Evolutionary conservation across 2,888 invertebrate genomes (phyloP).

Genomic region (Dryococelus australis): DNA sequence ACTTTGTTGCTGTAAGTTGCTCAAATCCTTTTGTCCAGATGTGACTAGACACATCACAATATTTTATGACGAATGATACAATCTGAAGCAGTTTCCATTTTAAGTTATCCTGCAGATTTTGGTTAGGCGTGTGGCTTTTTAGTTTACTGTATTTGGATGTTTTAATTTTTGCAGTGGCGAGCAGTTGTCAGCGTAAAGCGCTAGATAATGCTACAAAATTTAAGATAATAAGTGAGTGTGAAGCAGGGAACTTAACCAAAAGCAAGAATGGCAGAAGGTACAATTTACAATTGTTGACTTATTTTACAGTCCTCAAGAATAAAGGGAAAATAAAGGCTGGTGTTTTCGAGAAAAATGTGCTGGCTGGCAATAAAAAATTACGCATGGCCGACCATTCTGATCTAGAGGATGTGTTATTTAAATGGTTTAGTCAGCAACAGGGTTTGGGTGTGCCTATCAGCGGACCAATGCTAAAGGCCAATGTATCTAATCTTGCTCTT

Average conservation of each 20-base stretch:
- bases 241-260: not conserved
- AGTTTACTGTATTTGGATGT: too few species aligned
- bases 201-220: too few species aligned
- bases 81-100: too few species aligned
- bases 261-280: not conserved
- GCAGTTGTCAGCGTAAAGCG: too few species aligned
- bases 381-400: not conserved
- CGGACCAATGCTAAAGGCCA: not conserved
- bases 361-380: not conserved
- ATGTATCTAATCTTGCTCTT: not conserved
- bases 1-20: too few species aligned
- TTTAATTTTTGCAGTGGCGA: too few species aligned
- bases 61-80: too few species aligned
- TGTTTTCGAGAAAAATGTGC: not conserved
- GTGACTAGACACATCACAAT: too few species aligned
- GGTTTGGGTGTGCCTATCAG: not conserved
- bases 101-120: too few species aligned
- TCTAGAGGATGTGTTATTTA: not conserved
- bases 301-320: not conserved
- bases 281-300: too few species aligned
- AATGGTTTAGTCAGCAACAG: not conserved
- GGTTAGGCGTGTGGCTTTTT: too few species aligned
- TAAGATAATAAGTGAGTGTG: not conserved
- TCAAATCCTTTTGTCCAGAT: too few species aligned
- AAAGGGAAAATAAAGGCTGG: not conserved